A percentile compares a stretch with the other conserved stretches of the same genome.
phyloP scores from a whole-genome alignment of 2,797 vertebrate species.

The Hippopotamyrus pictus region DNA sequence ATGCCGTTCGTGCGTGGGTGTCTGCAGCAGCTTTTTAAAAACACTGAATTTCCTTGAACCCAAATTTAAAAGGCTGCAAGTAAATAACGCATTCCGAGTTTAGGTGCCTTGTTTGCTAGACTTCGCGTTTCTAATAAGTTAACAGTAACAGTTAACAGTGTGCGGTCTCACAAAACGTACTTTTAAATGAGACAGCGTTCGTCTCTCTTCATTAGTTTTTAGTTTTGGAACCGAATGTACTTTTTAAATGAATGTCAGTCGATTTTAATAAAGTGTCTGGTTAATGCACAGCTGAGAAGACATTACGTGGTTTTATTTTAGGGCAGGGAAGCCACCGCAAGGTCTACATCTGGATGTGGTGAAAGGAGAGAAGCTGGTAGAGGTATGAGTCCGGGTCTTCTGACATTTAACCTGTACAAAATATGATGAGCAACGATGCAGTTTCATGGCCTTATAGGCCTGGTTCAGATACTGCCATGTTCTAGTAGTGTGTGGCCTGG shows the following conservation, averaged over 20 bases:
- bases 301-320: conserved; percentile 38
- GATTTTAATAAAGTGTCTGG: not conserved
- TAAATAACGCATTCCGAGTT: not conserved
- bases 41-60: not conserved
- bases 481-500: not conserved
- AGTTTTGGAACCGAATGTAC: not conserved
- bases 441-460: not conserved
- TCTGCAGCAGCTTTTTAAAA: not conserved
- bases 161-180: not conserved
- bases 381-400: conserved; percentile 50
- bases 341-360: conserved; percentile 82
- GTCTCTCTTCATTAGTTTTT: not conserved
- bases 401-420: not conserved
- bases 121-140: not conserved
- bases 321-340: conserved; percentile 77
- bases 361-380: conserved; percentile 81
- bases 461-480: not conserved
- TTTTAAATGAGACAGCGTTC: not conserved
- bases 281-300: not conserved
- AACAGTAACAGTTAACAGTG: not conserved
- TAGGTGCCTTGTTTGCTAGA: not conserved
- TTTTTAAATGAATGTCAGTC: not conserved
- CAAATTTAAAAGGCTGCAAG: not conserved
- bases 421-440: not conserved
- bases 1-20: not conserved